A percentile compares a stretch with the other conserved stretches of the same genome.
phyloP scores from a whole-genome alignment of 2,888 invertebrate species.

The Lasioglossum figueresi region DNA sequence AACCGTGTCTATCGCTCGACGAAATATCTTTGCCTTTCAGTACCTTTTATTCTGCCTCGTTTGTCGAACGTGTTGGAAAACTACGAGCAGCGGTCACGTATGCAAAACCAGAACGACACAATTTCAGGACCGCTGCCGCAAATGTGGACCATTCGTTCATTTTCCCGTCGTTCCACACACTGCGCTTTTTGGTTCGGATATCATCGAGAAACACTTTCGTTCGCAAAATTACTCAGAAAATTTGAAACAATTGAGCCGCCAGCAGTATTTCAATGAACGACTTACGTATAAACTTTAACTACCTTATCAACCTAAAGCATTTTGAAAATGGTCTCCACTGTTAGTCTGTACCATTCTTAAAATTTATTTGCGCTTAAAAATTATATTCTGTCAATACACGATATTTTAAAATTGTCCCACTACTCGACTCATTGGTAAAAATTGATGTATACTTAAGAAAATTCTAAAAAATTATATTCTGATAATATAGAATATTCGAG shows the following conservation, averaged over 20 bases:
- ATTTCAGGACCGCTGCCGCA: constrained; percentile 49
- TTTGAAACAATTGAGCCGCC: neutral
- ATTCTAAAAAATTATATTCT: neutral
- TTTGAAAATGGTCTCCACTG: neutral
- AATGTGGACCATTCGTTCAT: constrained; percentile 15
- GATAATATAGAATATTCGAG: neutral
- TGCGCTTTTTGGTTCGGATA: constrained; percentile 18
- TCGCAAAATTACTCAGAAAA: neutral
- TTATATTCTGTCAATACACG: neutral
- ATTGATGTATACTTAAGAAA: neutral
- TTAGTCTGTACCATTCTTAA: too few relatives aligned
- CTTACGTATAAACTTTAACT: neutral
- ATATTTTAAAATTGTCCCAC: neutral
- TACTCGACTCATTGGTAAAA: neutral
- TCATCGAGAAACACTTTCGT: neutral
- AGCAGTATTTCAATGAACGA: neutral
- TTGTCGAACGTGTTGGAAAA: constrained; percentile 48
- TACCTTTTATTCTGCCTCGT: constrained; percentile 27
- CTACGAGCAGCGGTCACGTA: constrained; percentile 32
- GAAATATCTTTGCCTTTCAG: constrained; percentile 19
- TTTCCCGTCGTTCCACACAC: constrained; percentile 17
- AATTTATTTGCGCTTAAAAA: neutral
- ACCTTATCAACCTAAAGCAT: neutral
- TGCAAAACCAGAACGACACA: constrained; percentile 58
- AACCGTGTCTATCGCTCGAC: constrained; percentile 5